phyloP scores from a whole-genome alignment of 2,888 invertebrate genomes.

The Pemphredon lugubris region DNA sequence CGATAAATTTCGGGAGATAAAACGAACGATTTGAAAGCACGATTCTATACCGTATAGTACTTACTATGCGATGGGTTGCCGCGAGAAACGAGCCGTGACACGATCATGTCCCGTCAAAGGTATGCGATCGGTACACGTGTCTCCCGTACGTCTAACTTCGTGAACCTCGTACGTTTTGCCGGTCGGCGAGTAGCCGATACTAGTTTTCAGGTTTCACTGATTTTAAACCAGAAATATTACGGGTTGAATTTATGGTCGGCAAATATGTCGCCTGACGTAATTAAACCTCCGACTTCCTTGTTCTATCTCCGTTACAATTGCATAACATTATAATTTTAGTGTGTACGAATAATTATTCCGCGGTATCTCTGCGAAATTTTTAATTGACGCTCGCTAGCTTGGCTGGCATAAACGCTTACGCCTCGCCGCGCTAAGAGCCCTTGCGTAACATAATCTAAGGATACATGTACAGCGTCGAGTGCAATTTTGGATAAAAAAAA shows the following conservation, averaged over 20 bases:
- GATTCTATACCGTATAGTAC: not conserved
- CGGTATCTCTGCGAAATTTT: no score
- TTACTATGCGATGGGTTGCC: not conserved
- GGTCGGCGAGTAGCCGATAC: constrained; percentile 4
- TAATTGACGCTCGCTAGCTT: no score
- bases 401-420: no score
- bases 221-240: constrained; percentile 13
- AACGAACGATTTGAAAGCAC: no score
- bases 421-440: no score
- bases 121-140: constrained; percentile 30
- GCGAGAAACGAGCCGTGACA: constrained; percentile 18
- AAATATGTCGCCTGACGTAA: constrained; percentile 12
- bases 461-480: no score
- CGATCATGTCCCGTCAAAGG: constrained; percentile 13
- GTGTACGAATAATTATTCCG: no score
- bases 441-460: no score
- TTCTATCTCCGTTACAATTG: constrained; percentile 15
- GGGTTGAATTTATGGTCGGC: constrained; percentile 6
- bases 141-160: constrained; percentile 14
- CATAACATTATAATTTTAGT: not conserved
- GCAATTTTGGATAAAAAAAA: no score
- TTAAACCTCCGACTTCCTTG: constrained; percentile 15
- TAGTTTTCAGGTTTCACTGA: constrained; percentile 21
- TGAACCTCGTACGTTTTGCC: constrained; percentile 11
- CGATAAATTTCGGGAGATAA: no score